Conservation (phyloP, 2,113 vertebrate species). For the Macquaria australasica region DNA sequence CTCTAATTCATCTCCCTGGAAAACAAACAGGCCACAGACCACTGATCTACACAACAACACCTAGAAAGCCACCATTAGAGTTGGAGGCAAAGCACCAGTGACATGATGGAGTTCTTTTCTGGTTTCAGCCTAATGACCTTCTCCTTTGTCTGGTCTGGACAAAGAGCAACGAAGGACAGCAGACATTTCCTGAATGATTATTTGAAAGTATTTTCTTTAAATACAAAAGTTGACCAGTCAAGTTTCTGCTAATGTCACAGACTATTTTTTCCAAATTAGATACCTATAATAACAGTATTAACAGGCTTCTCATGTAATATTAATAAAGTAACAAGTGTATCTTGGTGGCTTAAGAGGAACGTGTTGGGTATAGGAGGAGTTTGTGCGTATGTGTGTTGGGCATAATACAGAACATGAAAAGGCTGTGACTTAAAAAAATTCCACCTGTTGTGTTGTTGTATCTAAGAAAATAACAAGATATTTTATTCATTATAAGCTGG, state of each 20-base stretch:
- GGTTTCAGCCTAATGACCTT: constrained; percentile 50
- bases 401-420: neutral
- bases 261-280: neutral
- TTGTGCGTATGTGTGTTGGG: neutral
- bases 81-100: constrained; percentile 46
- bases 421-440: neutral
- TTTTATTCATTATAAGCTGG: neutral
- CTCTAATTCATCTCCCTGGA: constrained; percentile 75
- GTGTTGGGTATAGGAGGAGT: neutral
- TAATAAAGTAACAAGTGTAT: neutral
- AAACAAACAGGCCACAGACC: constrained; percentile 70
- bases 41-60: constrained; percentile 52
- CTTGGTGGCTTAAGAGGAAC: no score
- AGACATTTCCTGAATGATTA: neutral
- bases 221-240: neutral
- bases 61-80: constrained; percentile 46
- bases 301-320: neutral
- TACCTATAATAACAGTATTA: neutral
- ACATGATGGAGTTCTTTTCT: constrained; percentile 54
- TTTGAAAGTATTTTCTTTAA: neutral
- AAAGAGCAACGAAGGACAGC: neutral
- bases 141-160: constrained; percentile 17
- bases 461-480: neutral
- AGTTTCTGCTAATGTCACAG: neutral
- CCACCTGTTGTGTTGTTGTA: constrained; percentile 1